phyloP scores from a whole-genome alignment of 1,140 invertebrate species.

The Drosophila seguyi region DNA sequence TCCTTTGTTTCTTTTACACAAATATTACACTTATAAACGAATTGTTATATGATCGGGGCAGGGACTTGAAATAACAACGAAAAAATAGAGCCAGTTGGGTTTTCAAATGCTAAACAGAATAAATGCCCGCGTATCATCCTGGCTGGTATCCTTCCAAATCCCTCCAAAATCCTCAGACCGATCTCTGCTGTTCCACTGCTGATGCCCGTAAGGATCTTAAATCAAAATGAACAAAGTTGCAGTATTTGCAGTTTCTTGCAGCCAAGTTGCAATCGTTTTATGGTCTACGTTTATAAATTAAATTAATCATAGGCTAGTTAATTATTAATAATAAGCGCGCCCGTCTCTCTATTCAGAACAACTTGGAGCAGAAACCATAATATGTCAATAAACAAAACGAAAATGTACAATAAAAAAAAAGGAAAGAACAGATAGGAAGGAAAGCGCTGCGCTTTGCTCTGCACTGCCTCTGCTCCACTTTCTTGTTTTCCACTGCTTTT shows the following conservation, averaged over 20 bases:
- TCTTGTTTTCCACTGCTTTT: slow-evolving; percentile 16
- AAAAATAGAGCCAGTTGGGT: slow-evolving; percentile 20
- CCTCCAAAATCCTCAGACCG: slow-evolving; percentile 4
- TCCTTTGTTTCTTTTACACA: slow-evolving; percentile 70
- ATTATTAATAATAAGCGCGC: slow-evolving; percentile 64
- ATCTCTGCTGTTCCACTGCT: slow-evolving; percentile 8
- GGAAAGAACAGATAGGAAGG: slow-evolving; percentile 10
- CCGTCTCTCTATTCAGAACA: slow-evolving; percentile 40
- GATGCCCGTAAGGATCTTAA: slow-evolving; percentile 19
- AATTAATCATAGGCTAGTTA: slow-evolving; percentile 61
- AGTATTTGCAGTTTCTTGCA: slow-evolving; percentile 52
- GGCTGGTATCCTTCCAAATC: slow-evolving; percentile 17
- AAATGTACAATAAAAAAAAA: slow-evolving; percentile 66
- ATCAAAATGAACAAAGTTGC: slow-evolving; percentile 42
- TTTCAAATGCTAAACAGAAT: slow-evolving; percentile 45
- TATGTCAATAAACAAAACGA: slow-evolving; percentile 57
- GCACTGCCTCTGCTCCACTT: slow-evolving; percentile 37
- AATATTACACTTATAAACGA: slow-evolving; percentile 63
- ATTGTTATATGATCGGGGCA: slow-evolving; percentile 37
- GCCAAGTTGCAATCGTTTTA: slow-evolving; percentile 65
- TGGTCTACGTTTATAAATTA: slow-evolving; percentile 74
- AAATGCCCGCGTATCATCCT: slow-evolving; percentile 34
- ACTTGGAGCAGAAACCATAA: slow-evolving; percentile 56
- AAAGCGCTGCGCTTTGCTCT: slow-evolving; percentile 55
- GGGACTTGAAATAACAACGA: slow-evolving; percentile 28